Evolutionary conservation across 2,888 invertebrate species (phyloP), one percentile per base, ranked within the genome.

Genomic region (Geophilus truncorum): DNA sequence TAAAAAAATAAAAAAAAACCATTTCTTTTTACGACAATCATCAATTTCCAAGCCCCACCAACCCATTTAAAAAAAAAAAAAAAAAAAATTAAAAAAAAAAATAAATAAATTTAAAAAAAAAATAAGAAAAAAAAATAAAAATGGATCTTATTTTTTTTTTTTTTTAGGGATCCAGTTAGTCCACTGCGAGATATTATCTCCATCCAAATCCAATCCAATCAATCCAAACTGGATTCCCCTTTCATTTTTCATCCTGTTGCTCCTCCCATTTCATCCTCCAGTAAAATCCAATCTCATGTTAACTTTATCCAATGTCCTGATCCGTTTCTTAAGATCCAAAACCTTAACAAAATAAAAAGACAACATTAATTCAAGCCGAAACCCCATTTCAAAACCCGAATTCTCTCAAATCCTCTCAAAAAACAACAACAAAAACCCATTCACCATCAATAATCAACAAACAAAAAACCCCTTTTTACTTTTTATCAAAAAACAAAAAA

Each of bases 321-420:
- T 70, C 70, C 70, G 70, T 70, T 70, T 70, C 28, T 28, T 25
- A 70, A 25, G 23, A 70, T 23, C 28, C 70, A 23, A 70, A 12
- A 70, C 70, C 70, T 70, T 70, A 70, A 70, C 28, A 70, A 70
- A 70, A 70, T 28, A 70, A 70, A 70, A 70, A 70, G 23, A 70
- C 23, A 70, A 28, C n/a, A 70, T 70, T 70, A 70, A 70, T 70
- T 9, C n/a, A 70, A 25, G 28, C 28, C 23, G 12, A 70, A 23
- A 70, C 12, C 28, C 23, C 10, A 28, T 10, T 70, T 70, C 10
- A 28, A 23, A 70, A 70, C 28, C 70, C 23, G 12, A 2, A 12
- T n/a, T 12, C 70, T 57, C 62, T 70, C 70, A 70, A n/a, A 10
- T 28, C 18, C 10, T 70, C 18, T 70, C 10, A 40, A 40, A 40